Percentiles rank a stretch among this genome's conserved stretches.
These are phyloP conservation scores for Pseudorasbora parva DNA, from an alignment of 2,113 vertebrate species.

Conservation along the genomic window DNA sequence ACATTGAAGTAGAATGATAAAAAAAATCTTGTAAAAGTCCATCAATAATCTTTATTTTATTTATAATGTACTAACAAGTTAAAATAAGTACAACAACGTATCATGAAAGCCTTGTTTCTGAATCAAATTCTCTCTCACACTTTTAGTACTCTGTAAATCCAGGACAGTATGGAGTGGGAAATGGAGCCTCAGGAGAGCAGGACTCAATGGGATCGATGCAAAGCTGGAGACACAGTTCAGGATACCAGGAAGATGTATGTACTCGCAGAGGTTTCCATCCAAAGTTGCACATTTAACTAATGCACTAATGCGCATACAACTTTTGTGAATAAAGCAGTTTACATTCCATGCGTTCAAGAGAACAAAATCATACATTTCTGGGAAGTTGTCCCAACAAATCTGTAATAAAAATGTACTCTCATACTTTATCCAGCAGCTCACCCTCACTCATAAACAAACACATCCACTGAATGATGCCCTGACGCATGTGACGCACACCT, in stretches of 20 bases:
- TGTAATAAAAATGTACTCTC: too few species aligned
- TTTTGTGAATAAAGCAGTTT: too few species aligned
- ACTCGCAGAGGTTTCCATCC: neutral
- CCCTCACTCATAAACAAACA: slow-evolving; percentile 29
- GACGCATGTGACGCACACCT: slow-evolving; percentile 6
- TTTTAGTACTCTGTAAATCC: slow-evolving; percentile 61
- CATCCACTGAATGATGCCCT: neutral
- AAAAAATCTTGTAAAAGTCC: neutral
- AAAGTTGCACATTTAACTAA: too few species aligned
- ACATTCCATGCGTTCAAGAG: too few species aligned
- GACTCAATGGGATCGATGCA: slow-evolving; percentile 62
- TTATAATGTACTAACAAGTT: neutral
- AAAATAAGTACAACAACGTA: neutral
- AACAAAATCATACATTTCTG: too few species aligned
- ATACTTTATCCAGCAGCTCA: neutral
- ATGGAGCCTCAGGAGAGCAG: slow-evolving; percentile 54
- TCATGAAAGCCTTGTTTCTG: neutral
- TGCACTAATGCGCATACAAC: too few species aligned
- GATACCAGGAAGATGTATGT: slow-evolving; percentile 72
- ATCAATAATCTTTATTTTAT: neutral
- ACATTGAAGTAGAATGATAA: neutral
- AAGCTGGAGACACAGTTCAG: slow-evolving; percentile 76
- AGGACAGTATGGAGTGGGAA: slow-evolving; percentile 62
- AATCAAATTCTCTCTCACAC: neutral
- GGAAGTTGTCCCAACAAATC: too few species aligned